Conservation (phyloP, 2,888 invertebrate genomes). For the Ormyrus thymus region DNA sequence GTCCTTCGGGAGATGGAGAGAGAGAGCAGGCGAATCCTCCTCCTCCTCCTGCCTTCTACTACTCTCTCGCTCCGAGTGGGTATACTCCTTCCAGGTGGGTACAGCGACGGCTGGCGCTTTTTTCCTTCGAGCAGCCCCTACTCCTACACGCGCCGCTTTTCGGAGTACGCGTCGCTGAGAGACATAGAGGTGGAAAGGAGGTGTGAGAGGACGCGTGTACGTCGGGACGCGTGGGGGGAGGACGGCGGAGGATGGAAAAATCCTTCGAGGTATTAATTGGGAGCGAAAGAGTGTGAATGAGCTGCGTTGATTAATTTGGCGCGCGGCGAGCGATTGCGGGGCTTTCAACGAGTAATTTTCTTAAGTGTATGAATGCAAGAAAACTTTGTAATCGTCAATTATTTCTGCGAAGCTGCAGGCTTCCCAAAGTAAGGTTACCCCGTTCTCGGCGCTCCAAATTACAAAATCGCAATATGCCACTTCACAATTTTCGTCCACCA, state of each 20-base stretch:
- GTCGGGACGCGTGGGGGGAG: not conserved
- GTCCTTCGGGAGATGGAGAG: conserved; percentile 24
- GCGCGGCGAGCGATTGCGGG: not conserved
- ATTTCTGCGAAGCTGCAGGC: no score
- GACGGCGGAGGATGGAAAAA: not conserved
- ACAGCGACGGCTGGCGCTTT: conserved; percentile 8
- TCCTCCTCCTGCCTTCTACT: not conserved
- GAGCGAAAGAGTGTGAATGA: not conserved
- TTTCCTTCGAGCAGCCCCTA: conserved; percentile 41
- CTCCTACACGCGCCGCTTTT: conserved; percentile 49
- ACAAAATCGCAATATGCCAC: no score
- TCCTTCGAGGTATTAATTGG: conserved; percentile 35
- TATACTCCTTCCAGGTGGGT: not conserved
- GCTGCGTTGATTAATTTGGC: conserved; percentile 20
- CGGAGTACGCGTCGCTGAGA: not conserved
- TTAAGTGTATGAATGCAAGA: no score
- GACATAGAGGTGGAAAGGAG: conserved; percentile 30
- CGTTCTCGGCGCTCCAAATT: no score
- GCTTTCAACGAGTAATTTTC: no score
- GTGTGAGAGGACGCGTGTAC: not conserved
- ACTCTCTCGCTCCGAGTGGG: no score
- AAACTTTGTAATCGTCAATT: no score
- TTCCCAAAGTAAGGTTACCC: no score
- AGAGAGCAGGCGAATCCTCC: not conserved
- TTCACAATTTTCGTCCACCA: no score